Conservation (phyloP, 2,113 vertebrate species). For the Gadus chalcogrammus region DNA sequence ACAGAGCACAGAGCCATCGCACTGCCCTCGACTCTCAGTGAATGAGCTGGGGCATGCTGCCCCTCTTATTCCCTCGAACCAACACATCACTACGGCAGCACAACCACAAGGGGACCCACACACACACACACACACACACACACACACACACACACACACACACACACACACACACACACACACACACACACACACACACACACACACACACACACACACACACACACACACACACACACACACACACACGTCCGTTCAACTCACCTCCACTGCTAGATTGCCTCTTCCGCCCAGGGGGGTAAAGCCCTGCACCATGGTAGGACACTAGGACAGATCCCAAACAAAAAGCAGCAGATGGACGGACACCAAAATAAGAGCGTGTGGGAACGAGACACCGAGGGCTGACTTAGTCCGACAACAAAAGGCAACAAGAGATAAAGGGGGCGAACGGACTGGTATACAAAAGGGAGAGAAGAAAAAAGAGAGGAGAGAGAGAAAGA, state of each 20-base stretch:
- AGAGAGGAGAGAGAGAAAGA: slow-evolving; percentile 7
- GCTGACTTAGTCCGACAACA: slow-evolving; percentile 20
- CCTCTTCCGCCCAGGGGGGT: slow-evolving; percentile 45
- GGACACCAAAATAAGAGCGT: slow-evolving; percentile 1
- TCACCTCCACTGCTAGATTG: slow-evolving; percentile 66
- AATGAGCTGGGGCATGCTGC: neutral
- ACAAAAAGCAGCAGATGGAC: slow-evolving; percentile 40
- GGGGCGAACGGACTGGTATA: neutral
- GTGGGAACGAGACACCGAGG: slow-evolving; percentile 43
- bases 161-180: neutral
- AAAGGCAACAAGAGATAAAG: slow-evolving; percentile 20
- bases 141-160: neutral
- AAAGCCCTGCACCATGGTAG: slow-evolving; percentile 67
- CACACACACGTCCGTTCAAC: slow-evolving; percentile 22
- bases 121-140: no score
- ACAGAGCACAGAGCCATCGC: no score
- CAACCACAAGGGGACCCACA: no score
- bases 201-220: neutral
- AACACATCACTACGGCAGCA: neutral
- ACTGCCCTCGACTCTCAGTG: no score
- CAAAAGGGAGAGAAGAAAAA: neutral
- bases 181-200: neutral
- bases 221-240: neutral
- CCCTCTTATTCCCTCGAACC: neutral
- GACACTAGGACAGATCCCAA: slow-evolving; percentile 35